These are phyloP conservation scores for Dicaeum eximium DNA, from an alignment of 2,113 vertebrate species.

Conservation along the genomic window DNA sequence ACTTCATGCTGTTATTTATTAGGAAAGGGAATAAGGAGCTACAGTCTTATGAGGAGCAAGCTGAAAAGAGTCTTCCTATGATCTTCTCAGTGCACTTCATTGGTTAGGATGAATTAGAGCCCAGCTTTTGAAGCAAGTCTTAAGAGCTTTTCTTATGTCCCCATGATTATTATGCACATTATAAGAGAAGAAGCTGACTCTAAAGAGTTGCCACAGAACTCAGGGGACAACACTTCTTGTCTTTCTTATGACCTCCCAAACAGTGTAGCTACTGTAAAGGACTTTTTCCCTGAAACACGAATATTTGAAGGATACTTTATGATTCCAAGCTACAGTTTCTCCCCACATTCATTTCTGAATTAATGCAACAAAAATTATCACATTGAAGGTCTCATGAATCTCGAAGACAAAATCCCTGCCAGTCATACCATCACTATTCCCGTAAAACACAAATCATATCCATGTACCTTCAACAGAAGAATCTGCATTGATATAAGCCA, in stretches of 20 bases:
- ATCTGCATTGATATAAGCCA: slow-evolving; percentile 96
- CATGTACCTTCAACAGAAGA: slow-evolving; percentile 88
- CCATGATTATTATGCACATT: fast-evolving
- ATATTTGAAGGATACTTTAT: not conserved
- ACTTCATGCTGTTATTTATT: not conserved
- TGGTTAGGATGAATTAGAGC: not conserved
- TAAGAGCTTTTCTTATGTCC: not conserved
- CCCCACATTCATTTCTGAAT: not conserved
- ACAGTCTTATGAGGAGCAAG: not conserved
- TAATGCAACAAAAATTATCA: not conserved
- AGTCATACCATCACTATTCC: not conserved
- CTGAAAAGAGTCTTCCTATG: not conserved
- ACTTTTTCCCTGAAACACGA: not conserved
- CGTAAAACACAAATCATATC: not conserved
- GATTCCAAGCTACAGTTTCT: not conserved
- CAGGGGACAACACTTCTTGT: not conserved
- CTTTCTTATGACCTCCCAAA: not conserved
- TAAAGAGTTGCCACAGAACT: not conserved
- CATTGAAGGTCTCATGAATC: not conserved
- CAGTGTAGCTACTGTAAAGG: not conserved
- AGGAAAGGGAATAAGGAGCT: not conserved
- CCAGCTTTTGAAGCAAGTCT: not conserved
- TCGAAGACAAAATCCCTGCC: not conserved
- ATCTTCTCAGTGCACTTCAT: not conserved
- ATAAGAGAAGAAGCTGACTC: not conserved